Evolutionary conservation across 2,888 invertebrate genomes (phyloP).

Genomic region (Hesperia comma): DNA sequence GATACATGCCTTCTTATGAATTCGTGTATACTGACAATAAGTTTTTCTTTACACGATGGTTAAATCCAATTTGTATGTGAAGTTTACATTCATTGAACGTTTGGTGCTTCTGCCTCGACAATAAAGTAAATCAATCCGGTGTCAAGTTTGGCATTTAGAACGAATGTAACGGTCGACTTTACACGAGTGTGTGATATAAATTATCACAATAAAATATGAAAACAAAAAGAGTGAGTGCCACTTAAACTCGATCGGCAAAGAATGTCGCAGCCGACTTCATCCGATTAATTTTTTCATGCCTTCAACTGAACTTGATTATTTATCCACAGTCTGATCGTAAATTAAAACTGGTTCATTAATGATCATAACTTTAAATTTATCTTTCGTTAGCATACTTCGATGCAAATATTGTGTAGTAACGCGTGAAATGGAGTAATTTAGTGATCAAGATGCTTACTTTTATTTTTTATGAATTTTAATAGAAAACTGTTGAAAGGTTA

Average conservation of each 20-base stretch:
- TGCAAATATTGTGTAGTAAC: conserved; percentile 38
- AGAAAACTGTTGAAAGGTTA: conserved; percentile 16
- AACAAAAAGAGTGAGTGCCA: conserved; percentile 48
- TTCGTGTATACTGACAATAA: conserved; percentile 13
- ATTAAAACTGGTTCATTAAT: conserved; percentile 76
- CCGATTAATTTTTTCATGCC: conserved; percentile 65
- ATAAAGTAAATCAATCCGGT: conserved; percentile 47
- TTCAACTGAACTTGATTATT: conserved; percentile 60
- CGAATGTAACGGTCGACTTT: conserved; percentile 38
- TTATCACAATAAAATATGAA: conserved; percentile 43
- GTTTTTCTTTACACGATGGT: conserved; percentile 34
- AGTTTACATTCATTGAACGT: conserved; percentile 47
- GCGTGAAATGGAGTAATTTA: conserved; percentile 59
- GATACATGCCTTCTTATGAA: background rate
- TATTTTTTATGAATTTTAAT: conserved; percentile 35
- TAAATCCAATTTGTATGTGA: conserved; percentile 7
- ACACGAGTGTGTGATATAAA: conserved; percentile 35
- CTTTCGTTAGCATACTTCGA: conserved; percentile 58
- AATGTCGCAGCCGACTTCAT: conserved; percentile 55
- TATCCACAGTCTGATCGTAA: conserved; percentile 69
- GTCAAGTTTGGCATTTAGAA: conserved; percentile 37
- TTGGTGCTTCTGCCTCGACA: conserved; percentile 30
- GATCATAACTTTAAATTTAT: conserved; percentile 76
- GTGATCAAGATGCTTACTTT: conserved; percentile 51
- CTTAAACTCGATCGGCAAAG: conserved; percentile 49